These are phyloP conservation scores for Tetranychus piercei DNA, from an alignment of 2,888 invertebrate genomes.

Conservation along the genomic window DNA sequence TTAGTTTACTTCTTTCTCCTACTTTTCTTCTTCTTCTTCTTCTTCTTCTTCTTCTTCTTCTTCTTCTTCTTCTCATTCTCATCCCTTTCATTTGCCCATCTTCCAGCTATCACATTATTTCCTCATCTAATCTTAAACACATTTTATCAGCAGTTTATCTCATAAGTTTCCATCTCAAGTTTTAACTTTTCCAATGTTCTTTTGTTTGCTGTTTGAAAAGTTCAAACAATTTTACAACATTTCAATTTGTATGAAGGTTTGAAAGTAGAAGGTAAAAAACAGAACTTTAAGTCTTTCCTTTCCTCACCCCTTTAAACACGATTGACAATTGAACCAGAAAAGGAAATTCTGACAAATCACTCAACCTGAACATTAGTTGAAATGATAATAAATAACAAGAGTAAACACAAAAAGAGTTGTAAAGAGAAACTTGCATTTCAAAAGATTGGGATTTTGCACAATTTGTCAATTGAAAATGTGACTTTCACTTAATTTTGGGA, in stretches of 20 bases:
- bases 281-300: background rate
- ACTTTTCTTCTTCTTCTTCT: too few species aligned
- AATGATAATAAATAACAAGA: background rate
- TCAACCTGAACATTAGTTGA: background rate
- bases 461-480: too few species aligned
- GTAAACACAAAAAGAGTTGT: background rate
- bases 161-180: background rate
- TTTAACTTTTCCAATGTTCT: background rate
- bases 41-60: too few species aligned
- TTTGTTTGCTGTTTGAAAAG: background rate
- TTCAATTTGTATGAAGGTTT: background rate
- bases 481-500: too few species aligned
- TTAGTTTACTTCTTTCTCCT: too few species aligned
- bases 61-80: too few species aligned
- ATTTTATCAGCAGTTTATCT: background rate
- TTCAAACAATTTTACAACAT: background rate
- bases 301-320: background rate
- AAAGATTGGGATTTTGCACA: too few species aligned
- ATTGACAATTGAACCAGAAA: background rate
- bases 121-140: background rate
- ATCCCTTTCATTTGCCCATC: too few species aligned
- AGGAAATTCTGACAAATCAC: background rate
- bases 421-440: background rate
- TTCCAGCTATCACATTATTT: background rate
- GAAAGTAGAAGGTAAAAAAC: background rate